Evolutionary conservation across 2,797 vertebrate species (phyloP).

Genomic region (Sorex maritimensis): DNA sequence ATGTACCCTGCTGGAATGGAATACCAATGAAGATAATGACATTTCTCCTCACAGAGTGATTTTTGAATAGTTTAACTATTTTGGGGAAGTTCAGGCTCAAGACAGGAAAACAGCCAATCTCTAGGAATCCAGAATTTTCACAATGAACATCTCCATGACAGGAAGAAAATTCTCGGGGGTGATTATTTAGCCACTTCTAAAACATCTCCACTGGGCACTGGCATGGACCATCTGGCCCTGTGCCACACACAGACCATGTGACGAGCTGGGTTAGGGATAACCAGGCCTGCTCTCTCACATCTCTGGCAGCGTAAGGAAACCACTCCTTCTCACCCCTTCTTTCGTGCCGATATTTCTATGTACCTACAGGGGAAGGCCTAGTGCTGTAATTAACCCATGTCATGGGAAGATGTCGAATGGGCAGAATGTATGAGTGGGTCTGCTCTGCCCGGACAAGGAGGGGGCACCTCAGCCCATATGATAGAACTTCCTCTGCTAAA

Average conservation of each 20-base stretch:
- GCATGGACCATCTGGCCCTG: not conserved
- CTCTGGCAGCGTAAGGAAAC: not conserved
- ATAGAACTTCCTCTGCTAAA: conserved; percentile 91
- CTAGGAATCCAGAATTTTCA: conserved; percentile 52
- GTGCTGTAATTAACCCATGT: conserved; percentile 89
- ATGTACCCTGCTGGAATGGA: conserved; percentile 56
- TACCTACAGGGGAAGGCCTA: conserved; percentile 81
- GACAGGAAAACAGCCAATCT: conserved; percentile 44
- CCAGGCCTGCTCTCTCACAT: not conserved
- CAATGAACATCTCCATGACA: not conserved
- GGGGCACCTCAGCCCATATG: conserved; percentile 86
- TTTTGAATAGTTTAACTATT: conserved; percentile 44
- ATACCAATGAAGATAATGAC: not conserved
- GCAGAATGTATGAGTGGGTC: conserved; percentile 89
- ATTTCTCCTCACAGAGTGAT: not conserved
- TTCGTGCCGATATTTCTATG: conserved; percentile 74
- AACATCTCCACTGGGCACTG: not conserved
- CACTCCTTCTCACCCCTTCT: conserved; percentile 73
- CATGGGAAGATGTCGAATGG: conserved; percentile 85
- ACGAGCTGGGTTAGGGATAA: not conserved
- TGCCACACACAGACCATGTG: not conserved
- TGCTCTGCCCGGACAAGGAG: conserved; percentile 86
- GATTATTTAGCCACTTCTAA: not conserved
- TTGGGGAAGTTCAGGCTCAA: not conserved
- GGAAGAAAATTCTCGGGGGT: not conserved